A percentile compares a stretch with the other conserved stretches of the same genome.
Evolutionary conservation across 2,888 invertebrate species (phyloP).

Genomic region (Ectemnius continuus): DNA sequence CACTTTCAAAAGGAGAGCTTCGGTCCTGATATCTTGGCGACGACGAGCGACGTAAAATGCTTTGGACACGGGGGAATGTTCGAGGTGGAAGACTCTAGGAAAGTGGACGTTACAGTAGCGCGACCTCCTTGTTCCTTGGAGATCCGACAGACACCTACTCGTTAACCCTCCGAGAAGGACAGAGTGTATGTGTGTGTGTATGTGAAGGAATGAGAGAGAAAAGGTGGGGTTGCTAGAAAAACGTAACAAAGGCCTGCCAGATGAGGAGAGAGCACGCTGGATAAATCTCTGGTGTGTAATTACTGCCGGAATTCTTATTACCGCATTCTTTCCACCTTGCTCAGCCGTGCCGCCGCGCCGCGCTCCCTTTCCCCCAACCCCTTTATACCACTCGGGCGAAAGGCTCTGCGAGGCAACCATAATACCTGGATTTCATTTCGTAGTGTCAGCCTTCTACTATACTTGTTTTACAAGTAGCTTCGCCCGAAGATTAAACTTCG

Average conservation of each 20-base stretch:
- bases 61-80: conserved; percentile 14
- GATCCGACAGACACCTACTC: conserved; percentile 56
- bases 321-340: conserved; percentile 11
- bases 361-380: conserved; percentile 5
- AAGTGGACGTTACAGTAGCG: conserved; percentile 32
- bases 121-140: conserved; percentile 59
- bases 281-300: conserved; percentile 67
- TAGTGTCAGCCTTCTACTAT: too few relatives aligned
- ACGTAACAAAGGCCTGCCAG: conserved; percentile 57
- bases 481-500: too few relatives aligned
- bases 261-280: conserved; percentile 44
- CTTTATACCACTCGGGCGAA: background rate
- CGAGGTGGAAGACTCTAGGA: conserved; percentile 4
- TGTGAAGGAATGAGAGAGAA: too few relatives aligned
- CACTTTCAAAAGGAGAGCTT: too few relatives aligned
- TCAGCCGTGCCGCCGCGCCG: too few relatives aligned
- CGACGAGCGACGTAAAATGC: background rate
- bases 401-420: too few relatives aligned
- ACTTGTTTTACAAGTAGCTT: too few relatives aligned
- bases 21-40: background rate
- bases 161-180: conserved; percentile 53
- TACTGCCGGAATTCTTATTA: conserved; percentile 67
- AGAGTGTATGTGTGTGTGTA: too few relatives aligned
- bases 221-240: conserved; percentile 30
- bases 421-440: too few relatives aligned